Base-by-base conservation (phyloP, 2,797 vertebrate species). In the Lagocephalus sceleratus region DNA sequence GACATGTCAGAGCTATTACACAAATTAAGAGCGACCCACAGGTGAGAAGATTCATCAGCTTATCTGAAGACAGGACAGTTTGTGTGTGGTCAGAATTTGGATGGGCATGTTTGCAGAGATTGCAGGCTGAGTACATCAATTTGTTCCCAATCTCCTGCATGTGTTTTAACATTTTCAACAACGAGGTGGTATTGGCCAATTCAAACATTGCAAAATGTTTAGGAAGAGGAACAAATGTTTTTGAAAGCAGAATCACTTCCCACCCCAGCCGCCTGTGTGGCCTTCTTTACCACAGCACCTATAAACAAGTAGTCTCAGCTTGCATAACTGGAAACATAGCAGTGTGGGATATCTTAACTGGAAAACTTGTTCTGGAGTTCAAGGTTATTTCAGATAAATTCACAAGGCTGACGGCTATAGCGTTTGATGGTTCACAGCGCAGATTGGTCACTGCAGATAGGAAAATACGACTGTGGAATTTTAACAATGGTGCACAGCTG, bases 161-260 rank as follows among this genome's bases (percentile, higher is more conserved):
- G 8, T 63, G 6, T n/a, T 75, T 57, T 25, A 64, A 57, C 25
- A 4, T 11, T 4, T 2, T 39, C 1, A 68, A 75, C 15, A 73
- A 75, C 6, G 51, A 62, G 45, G 15, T 75, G 2, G 7, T 64
- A 0, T 1, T 75, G 8, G 55, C 69, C 2, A 66, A 65, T 22
- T 20, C 41, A 5, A 1, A 47, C 0, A 54, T 76, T 2, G 66
- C 29, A 8, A 43, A 40, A 29, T 51, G 17, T 21, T 15, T 71
- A 3, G 63, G 76, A n/a, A 41, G 23, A 47, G 73, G 58, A 21
- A 75, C 73, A 2, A 58, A 76, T 6, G 8, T 47, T 14, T 73
- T 51, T 16, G 3, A 48, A 8, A 16, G 15, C 0, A 4, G 1
- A 0, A 0, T 53, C 4, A 63, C 20, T 3, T 55, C 70, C 2